Evolutionary conservation across 2,888 invertebrate species (phyloP), one percentile per base, ranked within the genome.

Genomic region (Heliconius charithonia): DNA sequence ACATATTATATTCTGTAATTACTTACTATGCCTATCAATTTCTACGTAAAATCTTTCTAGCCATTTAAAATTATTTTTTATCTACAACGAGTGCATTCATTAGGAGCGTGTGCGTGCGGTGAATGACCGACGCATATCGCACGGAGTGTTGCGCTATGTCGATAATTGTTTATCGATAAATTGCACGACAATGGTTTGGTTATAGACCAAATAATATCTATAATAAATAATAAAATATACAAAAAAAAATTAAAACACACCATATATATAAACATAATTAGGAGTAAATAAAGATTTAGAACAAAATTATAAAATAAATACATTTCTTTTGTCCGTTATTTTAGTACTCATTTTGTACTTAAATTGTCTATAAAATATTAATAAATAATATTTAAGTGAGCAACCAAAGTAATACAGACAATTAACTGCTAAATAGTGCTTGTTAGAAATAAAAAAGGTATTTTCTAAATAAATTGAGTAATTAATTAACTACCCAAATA

Each of bases 51-150:
- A 71, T 71, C 76, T 80, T 81, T 32, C 72, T 77, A 75, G 76
- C 25, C 77, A 41, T 81, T 80, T 75, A 76, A 75, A 79, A 80
- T 77, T 81, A 83, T 83, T 84, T 85, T 85, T 85, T 85, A 85
- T 85, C 85, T 82, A 81, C 78, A 79, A 77, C 84, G 85, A 88
- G 86, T 88, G 91, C 90, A 90, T 87, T 89, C 88, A 87, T 86
- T 85, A 89, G 86, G 86, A 86, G 85, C 84, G 78, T 85, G 86
- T 85, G 83, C 80, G 83, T 82, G 85, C 85, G 92, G 85, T 82
- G 90, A 82, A 88, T 88, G 92, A 89, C 93, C 85, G 85, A 84
- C 85, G 88, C 92, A 91, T 93, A 93, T 93, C 91, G 93, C 93
- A 93, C 92, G 84, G 83, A 85, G 85, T 75, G 85, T 75, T 83